A percentile compares a stretch with the other conserved stretches of the same genome.
Conservation (phyloP, 1,140 invertebrate genomes). For the Papilio aristodemus region DNA sequence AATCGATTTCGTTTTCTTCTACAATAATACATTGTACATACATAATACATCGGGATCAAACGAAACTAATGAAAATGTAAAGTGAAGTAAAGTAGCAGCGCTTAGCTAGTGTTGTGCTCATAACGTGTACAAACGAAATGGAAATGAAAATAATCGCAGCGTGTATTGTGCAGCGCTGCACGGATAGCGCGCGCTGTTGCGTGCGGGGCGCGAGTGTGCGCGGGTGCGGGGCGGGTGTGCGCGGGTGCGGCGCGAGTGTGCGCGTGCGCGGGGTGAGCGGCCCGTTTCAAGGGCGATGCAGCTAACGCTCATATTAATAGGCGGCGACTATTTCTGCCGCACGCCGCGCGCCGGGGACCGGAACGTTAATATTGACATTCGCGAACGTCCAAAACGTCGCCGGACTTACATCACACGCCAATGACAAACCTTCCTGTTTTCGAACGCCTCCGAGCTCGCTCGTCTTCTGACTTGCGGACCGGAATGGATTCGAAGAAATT, state of each 20-base stretch:
- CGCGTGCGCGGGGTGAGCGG: conserved; percentile 73
- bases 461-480: background rate
- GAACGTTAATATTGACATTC: conserved; percentile 78
- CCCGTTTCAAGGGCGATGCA: conserved; percentile 78
- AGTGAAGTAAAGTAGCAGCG: conserved; percentile 28
- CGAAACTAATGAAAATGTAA: too few species aligned
- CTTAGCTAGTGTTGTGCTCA: conserved; percentile 24
- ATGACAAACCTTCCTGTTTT: conserved; percentile 46
- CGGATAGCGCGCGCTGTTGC: conserved; percentile 50
- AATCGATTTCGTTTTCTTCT: too few species aligned
- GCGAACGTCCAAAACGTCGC: conserved; percentile 62
- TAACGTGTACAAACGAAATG: conserved; percentile 65
- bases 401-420: conserved; percentile 60
- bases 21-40: too few species aligned
- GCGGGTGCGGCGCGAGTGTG: conserved; percentile 61
- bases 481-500: conserved; percentile 2
- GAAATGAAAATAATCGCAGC: conserved; percentile 71
- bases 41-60: too few species aligned
- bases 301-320: conserved; percentile 78
- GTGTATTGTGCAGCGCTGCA: conserved; percentile 59
- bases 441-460: background rate
- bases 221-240: conserved; percentile 44
- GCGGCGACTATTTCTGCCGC: conserved; percentile 76
- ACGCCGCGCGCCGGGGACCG: conserved; percentile 65
- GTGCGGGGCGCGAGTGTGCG: conserved; percentile 42